Evolutionary conservation across 2,888 invertebrate genomes (phyloP), one percentile per base, ranked within the genome.

Genomic region (Latrodectus hesperus): DNA sequence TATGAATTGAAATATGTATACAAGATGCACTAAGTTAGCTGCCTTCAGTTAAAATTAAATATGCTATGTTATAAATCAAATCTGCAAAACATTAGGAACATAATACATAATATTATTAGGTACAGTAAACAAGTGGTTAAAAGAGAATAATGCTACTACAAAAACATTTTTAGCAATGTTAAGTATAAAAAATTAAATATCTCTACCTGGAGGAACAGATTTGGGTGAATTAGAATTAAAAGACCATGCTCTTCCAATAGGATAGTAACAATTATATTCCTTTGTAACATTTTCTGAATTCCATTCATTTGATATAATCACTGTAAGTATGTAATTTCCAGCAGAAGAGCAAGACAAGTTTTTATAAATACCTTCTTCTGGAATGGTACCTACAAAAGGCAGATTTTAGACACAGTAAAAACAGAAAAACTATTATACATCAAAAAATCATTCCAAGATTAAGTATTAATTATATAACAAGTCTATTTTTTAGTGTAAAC

Each of bases 171-270:
- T 38, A 38, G 38, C 6, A 38, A 38, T 6, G 4, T 38, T 38
- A 38, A 6, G 1, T 6, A 38, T 38, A 38, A 38, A 38, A 38
- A 38, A 38, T 6, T 38, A 38, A 38, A 38, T 38, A 38, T 38
- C 4, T 11, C 17, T 71, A 89, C 89, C 89, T 71, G 89, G 84
- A 17, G 89, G 89, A 73, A 70, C 60, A 9, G 81, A 70, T 78
- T 88, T 84, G 14, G 89, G 89, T 26, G 89, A 88, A 80, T 87
- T 16, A 64, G 84, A 82, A 22, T 12, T 38, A 9, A 89, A 73
- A 51, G 76, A 55, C 89, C 89, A 89, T 8, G 84, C 49, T n/a
- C 52, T 53, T 55, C 80, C 68, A 68, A 89, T 83, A 9, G 87
- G 49, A 12, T 53, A 52, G 22, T 75, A 77, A 51, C 87, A 87